Percentiles rank a stretch among this genome's conserved stretches.
phyloP scores from a whole-genome alignment of 2,888 invertebrate genomes.

The Drosophila quinaria region DNA sequence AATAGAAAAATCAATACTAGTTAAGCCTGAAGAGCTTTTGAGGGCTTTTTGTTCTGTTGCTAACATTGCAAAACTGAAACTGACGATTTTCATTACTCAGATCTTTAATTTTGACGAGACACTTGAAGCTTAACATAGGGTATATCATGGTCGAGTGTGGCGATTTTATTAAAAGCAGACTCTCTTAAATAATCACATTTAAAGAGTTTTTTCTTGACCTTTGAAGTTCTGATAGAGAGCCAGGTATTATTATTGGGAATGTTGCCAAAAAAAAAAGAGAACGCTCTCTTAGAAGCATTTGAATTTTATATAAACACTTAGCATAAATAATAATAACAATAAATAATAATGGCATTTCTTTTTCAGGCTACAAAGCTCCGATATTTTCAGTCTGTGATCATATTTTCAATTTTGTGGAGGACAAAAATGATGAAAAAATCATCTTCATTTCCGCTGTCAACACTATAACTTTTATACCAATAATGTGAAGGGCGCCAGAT shows the following conservation, averaged over 20 bases:
- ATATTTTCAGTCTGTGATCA: constrained; percentile 46
- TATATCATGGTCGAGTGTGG: background rate
- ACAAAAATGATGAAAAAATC: constrained; percentile 18
- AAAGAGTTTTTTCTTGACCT: background rate
- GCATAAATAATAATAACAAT: background rate
- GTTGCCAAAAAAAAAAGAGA: constrained; percentile 14
- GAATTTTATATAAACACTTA: background rate
- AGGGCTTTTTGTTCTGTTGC: constrained; percentile 8
- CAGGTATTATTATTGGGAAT: constrained; percentile 5
- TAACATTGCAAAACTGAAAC: background rate
- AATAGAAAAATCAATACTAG: constrained; percentile 39
- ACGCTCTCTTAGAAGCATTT: background rate
- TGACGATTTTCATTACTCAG: background rate
- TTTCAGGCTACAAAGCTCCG: constrained; percentile 31
- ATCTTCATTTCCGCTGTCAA: background rate
- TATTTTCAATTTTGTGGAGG: constrained; percentile 31
- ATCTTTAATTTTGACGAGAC: background rate
- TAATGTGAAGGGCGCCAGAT: constrained; percentile 23
- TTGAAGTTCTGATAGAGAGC: background rate
- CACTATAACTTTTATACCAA: constrained; percentile 2
- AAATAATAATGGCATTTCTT: background rate
- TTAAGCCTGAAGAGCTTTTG: constrained; percentile 36
- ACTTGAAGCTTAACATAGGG: background rate
- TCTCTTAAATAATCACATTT: background rate
- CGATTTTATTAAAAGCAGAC: background rate